Evolutionary conservation across 2,888 invertebrate genomes (phyloP).

Genomic region (Ectropis crepuscularia): DNA sequence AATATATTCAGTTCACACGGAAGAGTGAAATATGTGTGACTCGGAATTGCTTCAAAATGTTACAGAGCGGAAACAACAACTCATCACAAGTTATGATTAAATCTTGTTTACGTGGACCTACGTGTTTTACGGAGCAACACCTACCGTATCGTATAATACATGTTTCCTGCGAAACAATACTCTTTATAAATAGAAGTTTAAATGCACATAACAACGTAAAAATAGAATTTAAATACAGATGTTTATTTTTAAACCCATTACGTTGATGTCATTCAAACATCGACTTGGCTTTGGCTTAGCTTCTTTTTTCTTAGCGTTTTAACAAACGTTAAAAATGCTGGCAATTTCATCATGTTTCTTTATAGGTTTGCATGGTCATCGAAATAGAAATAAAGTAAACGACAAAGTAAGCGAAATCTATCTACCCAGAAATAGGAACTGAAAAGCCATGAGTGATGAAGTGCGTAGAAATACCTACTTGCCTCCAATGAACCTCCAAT

Average conservation of each 20-base stretch:
- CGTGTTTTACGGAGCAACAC: conserved; percentile 35
- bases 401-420: too few relatives aligned
- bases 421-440: too few relatives aligned
- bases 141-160: conserved; percentile 15
- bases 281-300: too few relatives aligned
- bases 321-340: too few relatives aligned
- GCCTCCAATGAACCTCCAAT: too few relatives aligned
- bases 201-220: conserved; percentile 9
- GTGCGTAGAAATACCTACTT: too few relatives aligned
- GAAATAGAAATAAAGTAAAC: too few relatives aligned
- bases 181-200: conserved; percentile 22
- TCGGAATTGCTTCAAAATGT: conserved; percentile 42
- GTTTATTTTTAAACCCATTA: not conserved
- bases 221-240: conserved; percentile 9
- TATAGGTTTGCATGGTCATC: too few relatives aligned
- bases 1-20: conserved; percentile 47
- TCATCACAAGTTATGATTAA: conserved; percentile 55
- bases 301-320: too few relatives aligned
- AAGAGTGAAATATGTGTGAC: conserved; percentile 44
- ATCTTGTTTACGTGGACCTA: conserved; percentile 56
- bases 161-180: conserved; percentile 30
- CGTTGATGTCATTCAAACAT: not conserved
- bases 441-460: too few relatives aligned
- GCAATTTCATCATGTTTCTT: too few relatives aligned
- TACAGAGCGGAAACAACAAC: conserved; percentile 42